Evolutionary conservation across 1,140 invertebrate species (phyloP), one percentile per base, ranked within the genome.

Genomic region (Drosophila pandora): DNA sequence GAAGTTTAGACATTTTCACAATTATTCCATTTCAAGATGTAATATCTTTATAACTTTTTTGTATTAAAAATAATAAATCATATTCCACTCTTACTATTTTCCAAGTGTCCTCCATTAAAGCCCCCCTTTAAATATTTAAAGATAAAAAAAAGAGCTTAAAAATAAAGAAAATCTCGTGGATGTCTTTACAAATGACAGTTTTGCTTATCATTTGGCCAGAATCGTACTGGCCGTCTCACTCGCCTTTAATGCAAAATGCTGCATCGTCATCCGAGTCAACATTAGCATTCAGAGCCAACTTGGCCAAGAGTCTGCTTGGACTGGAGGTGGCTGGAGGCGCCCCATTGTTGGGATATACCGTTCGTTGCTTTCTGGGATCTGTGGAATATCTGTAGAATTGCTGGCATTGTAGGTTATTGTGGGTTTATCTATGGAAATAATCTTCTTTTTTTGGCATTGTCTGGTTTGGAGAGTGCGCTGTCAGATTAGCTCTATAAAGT

Each of bases 151-250:
- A 12, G 6, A 49, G 17, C 41, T 43, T 13, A 47, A 71, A 58
- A 53, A 23, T 39, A 17, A 47, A 41, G 45, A 77, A 74, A 67
- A 43, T 60, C 60, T 48, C 41, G 23, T 58, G 48, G 60, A 50
- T 57, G 41, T 64, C 47, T 62, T 54, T 63, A 61, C 57, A 73
- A n/a, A 76, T 80, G 81, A 85, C 82, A 84, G 78, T 81, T 81
- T 87, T 87, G 82, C 81, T 85, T 85, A 85, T 85, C 81, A 85
- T 76, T 87, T 85, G 70, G 34, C 65, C 68, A 69, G 68, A 59
- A 87, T 62, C 60, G 68, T 77, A 77, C 77, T 77, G 48, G 55
- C 64, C 28, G 61, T 45, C 62, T 39, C n/a, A 28, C 0, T 69
- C 23, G 50, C 34, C 41, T 32, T 32, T 39, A 69, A 69, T 70